Evolutionary conservation across 2,113 vertebrate genomes (phyloP), one percentile per base, ranked within the genome.

Genomic region (Colossoma macropomum): DNA sequence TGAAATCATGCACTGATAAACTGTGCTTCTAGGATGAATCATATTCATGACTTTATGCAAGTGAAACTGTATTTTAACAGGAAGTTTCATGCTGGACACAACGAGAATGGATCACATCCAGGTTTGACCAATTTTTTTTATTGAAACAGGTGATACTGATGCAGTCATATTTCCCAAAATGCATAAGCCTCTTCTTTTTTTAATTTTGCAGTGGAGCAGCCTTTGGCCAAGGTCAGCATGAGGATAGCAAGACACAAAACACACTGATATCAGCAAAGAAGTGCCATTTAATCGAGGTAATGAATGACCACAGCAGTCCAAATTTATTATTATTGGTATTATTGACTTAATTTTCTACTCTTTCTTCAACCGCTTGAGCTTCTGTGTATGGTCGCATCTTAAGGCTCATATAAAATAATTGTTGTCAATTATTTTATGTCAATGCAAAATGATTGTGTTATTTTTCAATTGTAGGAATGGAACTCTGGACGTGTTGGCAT

Each of bases 51-150:
- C 68, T 69, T 69, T 32, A 7, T 38, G 30, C 32, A 34, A 66
- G 28, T 10, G 16, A 17, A 32, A 15, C 28, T 65, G 28, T 28
- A 65, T 32, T 34, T 38, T 21, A 34, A 16, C 66, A 23, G 32
- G 9, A 21, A 38, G 17, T 19, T 65, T 65, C 62, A 65, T 27
- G 27, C 30, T 65, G 62, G 25, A 65, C 60, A 63, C 6, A 63
- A 27, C 2, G 15, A 30, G 25, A 65, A 3, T 3, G 10, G 30
- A 28, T 32, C 13, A 32, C 63, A 32, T 32, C 30, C 30, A 19
- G 30, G 32, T 45, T 71, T 41, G 12, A 71, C 38, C 23, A 71
- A 25, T n/a, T 45, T 38, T 70, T 70, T 71, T 71, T 32, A 69
- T 71, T 45, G 21, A 25, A 71, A 25, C 68, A 25, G 21, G 21